Conservation (phyloP, 1,140 invertebrate genomes). For the Procambarus virginalis region DNA sequence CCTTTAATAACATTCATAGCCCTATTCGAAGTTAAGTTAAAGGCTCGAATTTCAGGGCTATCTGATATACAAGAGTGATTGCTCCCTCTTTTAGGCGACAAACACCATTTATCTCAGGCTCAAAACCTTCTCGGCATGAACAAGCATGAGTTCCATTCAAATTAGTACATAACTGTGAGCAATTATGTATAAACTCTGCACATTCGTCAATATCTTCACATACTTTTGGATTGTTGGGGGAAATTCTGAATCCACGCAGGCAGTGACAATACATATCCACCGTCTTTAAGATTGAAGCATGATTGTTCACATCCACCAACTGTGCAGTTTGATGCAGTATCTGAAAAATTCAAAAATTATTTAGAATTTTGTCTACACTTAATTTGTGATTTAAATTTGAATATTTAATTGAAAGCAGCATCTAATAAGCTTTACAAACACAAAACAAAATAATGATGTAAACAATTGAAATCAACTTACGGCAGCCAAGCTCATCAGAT, state of each 20-base stretch:
- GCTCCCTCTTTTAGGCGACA: constrained; percentile 80
- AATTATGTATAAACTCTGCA: constrained; percentile 85
- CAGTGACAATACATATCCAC: constrained; percentile 94
- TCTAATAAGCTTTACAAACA: no score
- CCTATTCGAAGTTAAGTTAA: constrained; percentile 80
- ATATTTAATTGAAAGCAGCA: background rate
- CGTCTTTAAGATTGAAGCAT: constrained; percentile 86
- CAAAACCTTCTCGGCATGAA: constrained; percentile 88
- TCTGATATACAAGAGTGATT: constrained; percentile 78
- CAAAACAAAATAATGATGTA: no score
- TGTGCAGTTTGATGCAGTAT: constrained; percentile 83
- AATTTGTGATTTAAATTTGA: no score
- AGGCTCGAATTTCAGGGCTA: constrained; percentile 89
- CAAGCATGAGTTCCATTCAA: constrained; percentile 94
- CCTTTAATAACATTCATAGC: constrained; percentile 85
- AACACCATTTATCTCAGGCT: constrained; percentile 84
- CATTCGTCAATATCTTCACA: constrained; percentile 91
- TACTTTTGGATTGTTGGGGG: constrained; percentile 75
- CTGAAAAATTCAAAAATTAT: constrained; percentile 70
- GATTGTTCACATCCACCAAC: constrained; percentile 94
- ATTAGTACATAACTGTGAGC: constrained; percentile 93
- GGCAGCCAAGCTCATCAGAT: constrained; percentile 93
- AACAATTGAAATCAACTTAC: constrained; percentile 75
- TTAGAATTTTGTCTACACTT: background rate
- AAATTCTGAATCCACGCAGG: constrained; percentile 88